Conservation (phyloP, 2,113 vertebrate species). For the Phrynocephalus versicolor region DNA sequence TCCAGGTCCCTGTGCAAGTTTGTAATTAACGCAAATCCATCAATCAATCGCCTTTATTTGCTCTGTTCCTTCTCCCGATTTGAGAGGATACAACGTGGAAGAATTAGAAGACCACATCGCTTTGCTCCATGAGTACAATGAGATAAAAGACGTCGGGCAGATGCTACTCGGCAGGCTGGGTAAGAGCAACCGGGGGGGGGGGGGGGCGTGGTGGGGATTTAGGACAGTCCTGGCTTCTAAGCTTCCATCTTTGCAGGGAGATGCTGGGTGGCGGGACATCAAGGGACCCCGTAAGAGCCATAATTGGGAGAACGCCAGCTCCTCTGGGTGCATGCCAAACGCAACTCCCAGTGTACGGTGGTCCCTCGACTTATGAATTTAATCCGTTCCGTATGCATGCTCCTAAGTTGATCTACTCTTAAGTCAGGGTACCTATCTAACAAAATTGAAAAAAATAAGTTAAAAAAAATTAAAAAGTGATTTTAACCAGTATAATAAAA, state of each 20-base stretch:
- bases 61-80: constrained; percentile 22
- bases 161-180: constrained; percentile 90
- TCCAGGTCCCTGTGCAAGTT: neutral
- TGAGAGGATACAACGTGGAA: constrained; percentile 82
- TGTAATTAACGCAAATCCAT: rapidly evolving
- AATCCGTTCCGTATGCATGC: no score
- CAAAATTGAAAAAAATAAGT: no score
- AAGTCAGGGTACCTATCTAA: no score
- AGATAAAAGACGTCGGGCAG: constrained; percentile 93
- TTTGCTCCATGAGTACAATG: constrained; percentile 93
- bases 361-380: no score
- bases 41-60: neutral
- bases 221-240: neutral
- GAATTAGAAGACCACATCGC: constrained; percentile 89
- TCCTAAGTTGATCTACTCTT: no score
- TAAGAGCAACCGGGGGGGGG: constrained; percentile 66
- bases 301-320: neutral
- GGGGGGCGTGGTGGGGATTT: no score
- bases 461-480: no score
- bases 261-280: no score
- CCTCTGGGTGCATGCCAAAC: neutral
- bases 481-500: no score
- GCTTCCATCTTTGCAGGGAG: neutral
- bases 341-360: neutral
- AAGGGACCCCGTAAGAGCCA: no score